Percentiles rank a stretch among this genome's conserved stretches.
phyloP scores from a whole-genome alignment of 2,113 vertebrate species.

The Uria aalge region DNA sequence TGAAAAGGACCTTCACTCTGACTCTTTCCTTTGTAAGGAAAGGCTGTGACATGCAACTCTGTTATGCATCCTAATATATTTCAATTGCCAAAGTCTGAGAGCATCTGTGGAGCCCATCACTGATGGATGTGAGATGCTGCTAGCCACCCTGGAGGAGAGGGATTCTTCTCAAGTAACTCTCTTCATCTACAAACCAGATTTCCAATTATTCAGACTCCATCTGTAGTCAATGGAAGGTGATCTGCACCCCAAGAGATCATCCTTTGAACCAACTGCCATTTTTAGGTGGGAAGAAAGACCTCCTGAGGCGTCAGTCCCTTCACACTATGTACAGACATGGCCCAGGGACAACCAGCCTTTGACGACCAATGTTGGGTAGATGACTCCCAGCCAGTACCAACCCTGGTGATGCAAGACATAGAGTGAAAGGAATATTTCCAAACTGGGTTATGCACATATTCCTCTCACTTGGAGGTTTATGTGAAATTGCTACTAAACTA shows the following conservation, averaged over 20 bases:
- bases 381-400: not conserved
- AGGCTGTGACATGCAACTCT: not conserved
- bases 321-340: not conserved
- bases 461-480: not conserved
- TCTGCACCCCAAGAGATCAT: not conserved
- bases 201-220: not conserved
- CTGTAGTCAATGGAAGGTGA: not conserved
- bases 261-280: not conserved
- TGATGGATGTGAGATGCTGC: not conserved
- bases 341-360: not conserved
- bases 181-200: not conserved
- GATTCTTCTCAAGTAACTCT: not conserved
- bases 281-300: not conserved
- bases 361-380: too few species aligned
- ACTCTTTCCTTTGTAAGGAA: not conserved
- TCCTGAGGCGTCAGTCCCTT: not conserved
- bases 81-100: not conserved
- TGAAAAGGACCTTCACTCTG: not conserved
- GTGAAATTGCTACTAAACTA: not conserved
- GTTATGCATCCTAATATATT: fast-evolving
- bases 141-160: not conserved
- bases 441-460: not conserved
- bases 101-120: fast-evolving
- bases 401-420: too few species aligned
- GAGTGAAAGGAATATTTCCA: not conserved